A percentile compares a stretch with the other conserved stretches of the same genome.
phyloP scores from a whole-genome alignment of 1,140 invertebrate species.

The Leptonema lineaticorne region DNA sequence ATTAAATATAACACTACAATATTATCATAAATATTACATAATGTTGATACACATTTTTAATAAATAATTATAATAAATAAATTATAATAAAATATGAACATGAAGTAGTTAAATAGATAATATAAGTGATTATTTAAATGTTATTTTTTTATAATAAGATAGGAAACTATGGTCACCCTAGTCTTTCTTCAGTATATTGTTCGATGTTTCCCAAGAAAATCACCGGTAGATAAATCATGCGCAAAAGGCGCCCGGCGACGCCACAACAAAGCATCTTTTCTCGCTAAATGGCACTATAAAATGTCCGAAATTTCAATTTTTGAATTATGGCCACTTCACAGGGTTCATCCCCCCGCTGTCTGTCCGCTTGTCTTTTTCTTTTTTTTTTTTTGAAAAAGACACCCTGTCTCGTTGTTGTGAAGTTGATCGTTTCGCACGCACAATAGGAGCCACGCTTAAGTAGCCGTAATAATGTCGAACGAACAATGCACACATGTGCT shows the following conservation, averaged over 20 bases:
- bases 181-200: not conserved
- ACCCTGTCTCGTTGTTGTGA: constrained; percentile 9
- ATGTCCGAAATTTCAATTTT: constrained; percentile 38
- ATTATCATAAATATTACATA: no score
- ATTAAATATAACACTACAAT: no score
- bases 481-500: not conserved
- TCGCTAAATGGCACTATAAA: constrained; percentile 38
- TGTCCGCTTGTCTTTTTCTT: not conserved
- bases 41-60: no score
- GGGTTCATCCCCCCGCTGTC: not conserved
- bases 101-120: no score
- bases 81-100: no score
- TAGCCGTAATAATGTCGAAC: not conserved
- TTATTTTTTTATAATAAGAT: no score
- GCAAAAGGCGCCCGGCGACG: constrained; percentile 24
- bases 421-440: not conserved
- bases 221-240: constrained; percentile 31
- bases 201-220: constrained; percentile 16
- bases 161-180: not conserved
- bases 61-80: no score
- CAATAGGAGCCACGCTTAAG: not conserved
- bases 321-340: constrained; percentile 23
- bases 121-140: no score
- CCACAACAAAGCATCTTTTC: constrained; percentile 32
- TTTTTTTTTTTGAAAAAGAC: not conserved